Percentiles rank a stretch among this genome's conserved stretches.
Evolutionary conservation across 2,797 vertebrate species (phyloP).

Genomic region (Schizothorax lantsangensis): DNA sequence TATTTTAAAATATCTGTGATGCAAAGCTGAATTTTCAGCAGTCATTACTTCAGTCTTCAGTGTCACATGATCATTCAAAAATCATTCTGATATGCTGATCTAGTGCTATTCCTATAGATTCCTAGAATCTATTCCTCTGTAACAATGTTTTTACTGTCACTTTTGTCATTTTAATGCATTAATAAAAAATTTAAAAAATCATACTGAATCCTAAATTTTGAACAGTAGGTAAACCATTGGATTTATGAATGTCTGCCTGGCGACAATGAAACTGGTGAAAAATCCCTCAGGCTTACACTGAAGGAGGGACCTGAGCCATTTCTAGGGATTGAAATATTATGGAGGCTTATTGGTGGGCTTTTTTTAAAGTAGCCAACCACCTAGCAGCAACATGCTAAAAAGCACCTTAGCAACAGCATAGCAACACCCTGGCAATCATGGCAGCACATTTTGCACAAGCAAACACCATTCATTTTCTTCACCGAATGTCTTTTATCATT

Average conservation of each 20-base stretch:
- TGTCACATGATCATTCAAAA: background rate
- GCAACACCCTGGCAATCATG: background rate
- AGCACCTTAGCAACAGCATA: background rate
- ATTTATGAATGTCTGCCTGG: background rate
- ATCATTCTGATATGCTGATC: background rate
- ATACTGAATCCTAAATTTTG: background rate
- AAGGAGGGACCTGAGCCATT: background rate
- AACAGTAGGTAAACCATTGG: background rate
- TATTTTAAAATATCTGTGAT: background rate
- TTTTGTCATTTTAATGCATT: background rate
- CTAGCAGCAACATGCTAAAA: slow-evolving; percentile 15
- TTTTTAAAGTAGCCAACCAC: background rate
- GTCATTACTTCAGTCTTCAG: background rate
- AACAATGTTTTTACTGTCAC: background rate
- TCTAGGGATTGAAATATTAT: background rate
- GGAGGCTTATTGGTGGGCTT: background rate
- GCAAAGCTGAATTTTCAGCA: slow-evolving; percentile 1
- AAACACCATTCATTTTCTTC: background rate
- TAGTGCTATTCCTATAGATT: too few species aligned
- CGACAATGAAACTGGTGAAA: background rate
- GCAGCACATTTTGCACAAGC: background rate
- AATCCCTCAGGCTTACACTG: background rate
- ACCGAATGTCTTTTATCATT: background rate
- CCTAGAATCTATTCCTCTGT: background rate
- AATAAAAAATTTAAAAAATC: background rate